Base-by-base conservation (phyloP, 2,888 invertebrate genomes). In the Lasioglossum oenotherae region DNA sequence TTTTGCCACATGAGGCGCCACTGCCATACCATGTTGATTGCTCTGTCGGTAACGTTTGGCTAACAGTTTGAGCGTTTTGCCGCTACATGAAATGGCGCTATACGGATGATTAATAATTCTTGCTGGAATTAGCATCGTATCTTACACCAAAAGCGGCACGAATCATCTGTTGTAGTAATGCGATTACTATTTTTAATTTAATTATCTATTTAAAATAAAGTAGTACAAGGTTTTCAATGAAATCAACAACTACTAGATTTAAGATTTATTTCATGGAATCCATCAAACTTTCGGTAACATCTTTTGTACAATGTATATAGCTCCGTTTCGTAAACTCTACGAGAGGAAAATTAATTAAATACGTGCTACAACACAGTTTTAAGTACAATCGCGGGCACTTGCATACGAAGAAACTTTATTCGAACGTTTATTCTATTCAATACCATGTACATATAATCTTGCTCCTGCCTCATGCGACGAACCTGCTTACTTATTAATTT, bases 231-330 rank as follows among this genome's bases (percentile, higher is more conserved):
- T 16, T 60, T n/a, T 3, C 0, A 46, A 6, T 76, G 10, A 78
- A 44, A 78, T 35, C 2, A 82, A 35, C 19, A 5, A 49, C 16
- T 60, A 82, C 31, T 80, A 57, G 60, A 71, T 80, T 81, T 75
- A 81, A 77, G 60, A 46, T 81, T 86, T 86, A 85, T 81, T 87
- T 86, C 27, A 44, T 69, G 81, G 53, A 81, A 74, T 87, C 72
- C 67, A 57, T 74, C 77, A 53, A 84, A 84, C 57, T 76, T 74
- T 87, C 60, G 49, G 53, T 86, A 87, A 86, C 83, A 83, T 78
- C 49, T 67, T 78, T 83, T 84, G 74, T 86, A 86, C 81, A 87
- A 80, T 41, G 53, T 78, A 75, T 72, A 64, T 31, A 83, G 31
- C 67, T 82, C 79, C 57, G 60, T 74, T 38, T 77, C 49, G 41